A percentile compares a stretch with the other conserved stretches of the same genome.
Conservation (phyloP, 2,888 invertebrate genomes). For the Conops quadrifasciatus region DNA sequence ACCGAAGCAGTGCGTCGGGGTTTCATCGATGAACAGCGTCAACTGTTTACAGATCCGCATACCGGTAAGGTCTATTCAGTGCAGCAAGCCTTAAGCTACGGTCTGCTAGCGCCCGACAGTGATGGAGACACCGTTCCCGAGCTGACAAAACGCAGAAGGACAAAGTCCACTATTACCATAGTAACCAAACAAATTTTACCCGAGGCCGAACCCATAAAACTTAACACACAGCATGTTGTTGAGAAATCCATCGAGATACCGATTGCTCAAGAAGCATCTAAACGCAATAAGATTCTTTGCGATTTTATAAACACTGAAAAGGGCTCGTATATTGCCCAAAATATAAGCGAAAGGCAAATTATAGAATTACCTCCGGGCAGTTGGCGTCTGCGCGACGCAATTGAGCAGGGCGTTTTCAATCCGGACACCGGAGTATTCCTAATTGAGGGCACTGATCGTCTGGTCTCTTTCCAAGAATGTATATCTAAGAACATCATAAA, state of each 20-base stretch:
- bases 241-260: constrained; percentile 63
- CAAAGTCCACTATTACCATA: constrained; percentile 69
- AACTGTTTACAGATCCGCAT: constrained; percentile 79
- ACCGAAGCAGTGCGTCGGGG: constrained; percentile 81
- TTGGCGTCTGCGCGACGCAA: constrained; percentile 84
- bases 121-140: constrained; percentile 65
- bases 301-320: constrained; percentile 66
- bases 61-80: constrained; percentile 78
- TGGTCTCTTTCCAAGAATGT: constrained; percentile 87
- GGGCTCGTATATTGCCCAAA: constrained; percentile 58
- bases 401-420: constrained; percentile 83
- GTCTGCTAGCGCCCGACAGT: constrained; percentile 72
- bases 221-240: constrained; percentile 57
- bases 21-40: constrained; percentile 80
- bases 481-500: constrained; percentile 86
- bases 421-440: constrained; percentile 83
- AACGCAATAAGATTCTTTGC: constrained; percentile 63
- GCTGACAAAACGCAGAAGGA: constrained; percentile 64
- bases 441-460: constrained; percentile 85
- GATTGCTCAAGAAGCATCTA: constrained; percentile 55
- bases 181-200: constrained; percentile 68
- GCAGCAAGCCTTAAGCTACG: constrained; percentile 80
- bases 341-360: constrained; percentile 71
- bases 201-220: constrained; percentile 58
- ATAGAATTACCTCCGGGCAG: constrained; percentile 85